phyloP scores from a whole-genome alignment of 2,797 vertebrate genomes.

The Anguilla pacifica region DNA sequence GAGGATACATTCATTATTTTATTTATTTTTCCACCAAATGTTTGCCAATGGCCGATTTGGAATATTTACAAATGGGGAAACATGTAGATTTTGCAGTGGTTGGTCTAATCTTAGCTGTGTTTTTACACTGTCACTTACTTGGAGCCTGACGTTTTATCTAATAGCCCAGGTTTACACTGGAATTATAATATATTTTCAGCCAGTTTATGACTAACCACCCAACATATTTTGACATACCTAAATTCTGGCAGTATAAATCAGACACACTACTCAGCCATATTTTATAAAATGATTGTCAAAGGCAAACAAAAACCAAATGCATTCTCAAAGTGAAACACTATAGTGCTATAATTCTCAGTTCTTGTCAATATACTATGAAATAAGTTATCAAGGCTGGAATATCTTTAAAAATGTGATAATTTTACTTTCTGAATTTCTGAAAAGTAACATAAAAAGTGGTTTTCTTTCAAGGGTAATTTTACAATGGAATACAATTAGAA shows the following conservation, averaged over 20 bases:
- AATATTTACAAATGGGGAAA: conserved; percentile 11
- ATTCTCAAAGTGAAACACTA: neutral
- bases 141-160: neutral
- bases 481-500: neutral
- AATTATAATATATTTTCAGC: neutral
- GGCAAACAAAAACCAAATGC: neutral
- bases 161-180: neutral
- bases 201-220: neutral
- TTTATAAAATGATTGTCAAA: neutral
- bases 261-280: neutral
- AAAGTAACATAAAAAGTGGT: neutral
- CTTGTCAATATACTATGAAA: conserved; percentile 21
- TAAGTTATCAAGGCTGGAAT: conserved; percentile 24
- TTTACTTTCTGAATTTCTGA: neutral
- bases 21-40: too few species aligned
- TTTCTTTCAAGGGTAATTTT: neutral
- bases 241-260: too few species aligned
- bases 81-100: neutral
- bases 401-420: neutral
- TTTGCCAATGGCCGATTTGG: too few species aligned
- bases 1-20: too few species aligned
- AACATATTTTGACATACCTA: neutral
- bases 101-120: neutral
- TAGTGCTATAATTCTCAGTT: conserved; percentile 28
- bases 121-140: neutral